Evolutionary conservation across 2,797 vertebrate species (phyloP).

Genomic region (Pangasius krempfi): DNA sequence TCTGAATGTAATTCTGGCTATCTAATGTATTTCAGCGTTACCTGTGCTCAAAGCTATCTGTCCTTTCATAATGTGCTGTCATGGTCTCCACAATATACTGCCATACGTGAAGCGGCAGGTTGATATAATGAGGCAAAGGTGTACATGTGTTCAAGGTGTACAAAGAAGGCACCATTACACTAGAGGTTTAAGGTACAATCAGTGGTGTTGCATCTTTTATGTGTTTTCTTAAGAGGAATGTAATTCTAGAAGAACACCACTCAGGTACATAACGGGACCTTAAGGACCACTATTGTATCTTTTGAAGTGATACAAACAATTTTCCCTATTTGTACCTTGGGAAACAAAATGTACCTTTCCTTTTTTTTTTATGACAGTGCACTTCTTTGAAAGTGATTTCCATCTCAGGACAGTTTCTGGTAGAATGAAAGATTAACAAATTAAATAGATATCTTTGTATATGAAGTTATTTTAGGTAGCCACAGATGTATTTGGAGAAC

Average conservation of each 20-base stretch:
- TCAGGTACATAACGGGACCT: not conserved
- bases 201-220: not conserved
- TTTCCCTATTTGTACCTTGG: not conserved
- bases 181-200: not conserved
- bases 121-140: conserved; percentile 19
- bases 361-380: not conserved
- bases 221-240: not conserved
- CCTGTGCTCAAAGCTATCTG: conserved; percentile 17
- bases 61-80: conserved; percentile 20
- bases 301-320: not conserved
- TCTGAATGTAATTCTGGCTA: conserved; percentile 29
- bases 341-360: not conserved
- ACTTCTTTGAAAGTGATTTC: not conserved
- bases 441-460: conserved; percentile 13
- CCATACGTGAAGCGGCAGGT: conserved; percentile 35
- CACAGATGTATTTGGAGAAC: conserved; percentile 34
- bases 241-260: not conserved
- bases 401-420: not conserved
- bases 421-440: not conserved
- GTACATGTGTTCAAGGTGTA: not conserved
- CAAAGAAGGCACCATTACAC: not conserved
- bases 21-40: conserved; percentile 23
- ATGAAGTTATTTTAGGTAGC: conserved; percentile 30
- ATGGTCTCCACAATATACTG: conserved; percentile 15
- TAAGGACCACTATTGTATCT: not conserved